Conservation (phyloP, 2,888 invertebrate species). For the Ophion obscuratus region DNA sequence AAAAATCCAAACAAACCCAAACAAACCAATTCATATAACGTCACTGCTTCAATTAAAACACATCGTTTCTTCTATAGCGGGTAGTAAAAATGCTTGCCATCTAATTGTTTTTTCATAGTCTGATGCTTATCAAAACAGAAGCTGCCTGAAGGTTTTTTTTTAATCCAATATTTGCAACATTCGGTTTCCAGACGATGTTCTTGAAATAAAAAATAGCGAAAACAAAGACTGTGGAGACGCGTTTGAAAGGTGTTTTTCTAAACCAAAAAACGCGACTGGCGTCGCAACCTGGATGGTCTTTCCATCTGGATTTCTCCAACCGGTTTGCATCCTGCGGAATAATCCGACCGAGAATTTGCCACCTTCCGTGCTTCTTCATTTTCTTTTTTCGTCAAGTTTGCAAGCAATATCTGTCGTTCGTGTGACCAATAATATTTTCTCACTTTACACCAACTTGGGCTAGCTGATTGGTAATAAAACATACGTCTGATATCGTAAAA, state of each 20-base stretch:
- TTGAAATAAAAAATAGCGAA: not conserved
- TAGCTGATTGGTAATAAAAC: conserved; percentile 36
- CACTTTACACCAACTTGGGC: not conserved
- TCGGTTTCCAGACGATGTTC: not conserved
- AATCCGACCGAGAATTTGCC: conserved; percentile 5
- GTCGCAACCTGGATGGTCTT: conserved; percentile 1
- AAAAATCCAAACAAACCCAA: no score
- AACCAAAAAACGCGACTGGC: not conserved
- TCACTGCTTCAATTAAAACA: no score
- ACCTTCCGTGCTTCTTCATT: not conserved
- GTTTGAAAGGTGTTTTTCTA: conserved; percentile 10
- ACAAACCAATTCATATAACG: no score
- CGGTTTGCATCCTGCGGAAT: conserved; percentile 46
- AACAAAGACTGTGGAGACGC: not conserved
- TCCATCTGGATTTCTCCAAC: conserved; percentile 16
- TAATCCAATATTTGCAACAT: not conserved
- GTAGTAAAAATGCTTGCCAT: no score
- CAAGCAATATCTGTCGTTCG: conserved; percentile 1
- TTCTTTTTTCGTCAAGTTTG: conserved; percentile 8
- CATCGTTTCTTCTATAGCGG: no score
- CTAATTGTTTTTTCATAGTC: no score
- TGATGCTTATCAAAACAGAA: no score
- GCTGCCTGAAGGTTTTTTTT: not conserved
- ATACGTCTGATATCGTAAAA: conserved; percentile 24
- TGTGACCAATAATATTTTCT: no score